Evolutionary conservation across 2,888 invertebrate species (phyloP), one percentile per base, ranked within the genome.

Genomic region (Rhamphomyia laevipes): DNA sequence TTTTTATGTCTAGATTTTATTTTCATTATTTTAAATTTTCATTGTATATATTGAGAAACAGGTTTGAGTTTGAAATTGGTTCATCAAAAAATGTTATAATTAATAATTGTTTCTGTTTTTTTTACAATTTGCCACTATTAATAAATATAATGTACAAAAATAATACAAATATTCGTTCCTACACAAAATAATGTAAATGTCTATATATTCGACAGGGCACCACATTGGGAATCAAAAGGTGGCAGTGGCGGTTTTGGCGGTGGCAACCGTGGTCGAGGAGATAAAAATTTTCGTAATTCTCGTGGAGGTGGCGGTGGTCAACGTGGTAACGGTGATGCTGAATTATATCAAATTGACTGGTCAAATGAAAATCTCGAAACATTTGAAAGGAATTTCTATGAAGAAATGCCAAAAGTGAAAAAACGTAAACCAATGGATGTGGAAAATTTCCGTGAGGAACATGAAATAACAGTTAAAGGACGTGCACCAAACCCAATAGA

Each of bases 381-480:
- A 13, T 87, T 90, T 66, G 84, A 87, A 66, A 90, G 90, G 67
- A 79, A 87, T 64, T 90, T 90, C 61, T 90, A 90, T 62, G 76
- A 81, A 56, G 86, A 88, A 57, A 82, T 84, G 60, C 77, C 80
- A 2, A 73, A 75, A 51, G 78, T 81, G 4, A 61, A 77, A n/a
- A 73, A 69, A 49, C 76, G 82, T 55, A 74, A 80, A 23, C 75
- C 80, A n/a, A 76, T 77, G 56, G 87, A 87, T 58, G 79, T 89
- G 4, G 80, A 84, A 63, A 73, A 76, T 42, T 88, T 77, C 64
- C 76, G 84, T 57, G 75, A 75, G 48, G 70, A 76, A 46, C 77
- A 84, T 61, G 82, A 86, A 64, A 84, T 90, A 48, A 85, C 87
- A 6, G 73, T 86, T 0, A 81, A 82, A 59, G 90, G 89, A 42